A percentile compares a stretch with the other conserved stretches of the same genome.
Conservation (phyloP, 2,797 vertebrate species). For the Clarias pachynema region DNA sequence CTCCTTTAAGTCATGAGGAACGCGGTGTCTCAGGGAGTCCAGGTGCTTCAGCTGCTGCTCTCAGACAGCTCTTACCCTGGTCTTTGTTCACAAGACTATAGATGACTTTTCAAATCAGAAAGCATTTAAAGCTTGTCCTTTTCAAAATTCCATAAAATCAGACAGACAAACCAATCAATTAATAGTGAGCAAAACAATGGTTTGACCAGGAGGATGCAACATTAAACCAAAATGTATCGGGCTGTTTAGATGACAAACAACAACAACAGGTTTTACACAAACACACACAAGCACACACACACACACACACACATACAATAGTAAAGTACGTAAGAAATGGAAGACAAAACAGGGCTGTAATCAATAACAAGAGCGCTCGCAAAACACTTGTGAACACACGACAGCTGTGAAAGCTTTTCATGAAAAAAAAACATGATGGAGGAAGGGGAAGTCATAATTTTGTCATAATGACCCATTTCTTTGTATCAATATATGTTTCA, state of each 20-base stretch:
- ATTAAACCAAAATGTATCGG: not conserved
- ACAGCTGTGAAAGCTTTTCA: no score
- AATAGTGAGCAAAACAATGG: not conserved
- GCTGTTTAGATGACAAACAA: not conserved
- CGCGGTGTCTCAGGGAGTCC: not conserved
- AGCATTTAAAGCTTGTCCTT: not conserved
- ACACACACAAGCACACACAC: not conserved
- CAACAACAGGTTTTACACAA: not conserved
- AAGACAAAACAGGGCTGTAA: not conserved
- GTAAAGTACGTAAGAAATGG: not conserved
- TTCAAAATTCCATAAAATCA: not conserved
- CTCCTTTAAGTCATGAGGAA: conserved; percentile 28
- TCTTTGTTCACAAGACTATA: not conserved
- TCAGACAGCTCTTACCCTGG: not conserved
- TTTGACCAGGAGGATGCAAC: not conserved
- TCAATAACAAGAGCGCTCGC: no score
- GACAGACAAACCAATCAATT: not conserved
- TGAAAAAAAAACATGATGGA: no score
- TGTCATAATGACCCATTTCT: no score
- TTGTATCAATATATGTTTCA: no score
- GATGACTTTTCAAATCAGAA: not conserved
- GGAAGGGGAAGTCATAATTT: no score
- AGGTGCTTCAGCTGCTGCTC: not conserved
- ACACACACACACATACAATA: no score
- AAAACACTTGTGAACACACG: no score